A percentile compares a stretch with the other conserved stretches of the same genome.
These are phyloP conservation scores for Taurulus bubalis DNA, from an alignment of 2,113 vertebrate species.

Conservation along the genomic window DNA sequence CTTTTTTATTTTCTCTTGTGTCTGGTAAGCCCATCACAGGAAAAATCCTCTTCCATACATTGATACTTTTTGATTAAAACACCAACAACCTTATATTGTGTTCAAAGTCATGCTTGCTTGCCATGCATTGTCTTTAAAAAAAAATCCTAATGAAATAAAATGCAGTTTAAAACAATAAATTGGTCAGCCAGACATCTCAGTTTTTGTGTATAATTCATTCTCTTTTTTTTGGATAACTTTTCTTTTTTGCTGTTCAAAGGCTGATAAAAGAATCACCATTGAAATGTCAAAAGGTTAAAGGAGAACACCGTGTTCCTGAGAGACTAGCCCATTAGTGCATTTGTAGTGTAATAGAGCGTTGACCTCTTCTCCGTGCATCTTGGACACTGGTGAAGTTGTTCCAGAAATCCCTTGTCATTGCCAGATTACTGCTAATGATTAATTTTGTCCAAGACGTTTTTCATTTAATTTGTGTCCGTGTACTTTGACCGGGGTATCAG, in stretches of 20 bases:
- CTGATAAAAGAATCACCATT: not conserved
- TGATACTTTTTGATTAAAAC: not conserved
- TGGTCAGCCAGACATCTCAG: not conserved
- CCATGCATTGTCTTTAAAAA: not conserved
- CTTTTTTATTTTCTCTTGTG: conserved; percentile 23
- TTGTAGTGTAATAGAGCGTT: not conserved
- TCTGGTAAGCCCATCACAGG: conserved; percentile 19
- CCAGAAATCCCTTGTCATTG: conserved; percentile 17
- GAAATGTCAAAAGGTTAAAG: not conserved
- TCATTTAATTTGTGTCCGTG: conserved; percentile 7
- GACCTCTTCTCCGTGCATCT: not conserved
- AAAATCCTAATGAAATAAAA: not conserved
- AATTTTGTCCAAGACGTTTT: conserved; percentile 3
- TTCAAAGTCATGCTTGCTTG: not conserved
- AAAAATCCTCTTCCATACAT: not conserved
- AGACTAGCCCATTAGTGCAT: not conserved
- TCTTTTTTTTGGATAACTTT: not conserved
- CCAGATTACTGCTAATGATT: conserved; percentile 22
- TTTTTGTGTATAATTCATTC: not conserved
- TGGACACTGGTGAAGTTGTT: not conserved
- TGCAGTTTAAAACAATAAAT: not conserved
- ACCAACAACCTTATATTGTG: not conserved
- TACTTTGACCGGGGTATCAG: not conserved
- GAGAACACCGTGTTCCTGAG: not conserved
- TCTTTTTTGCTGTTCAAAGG: not conserved